These are phyloP conservation scores for Grantiella picta DNA, from an alignment of 2,113 vertebrate species.

Conservation along the genomic window DNA sequence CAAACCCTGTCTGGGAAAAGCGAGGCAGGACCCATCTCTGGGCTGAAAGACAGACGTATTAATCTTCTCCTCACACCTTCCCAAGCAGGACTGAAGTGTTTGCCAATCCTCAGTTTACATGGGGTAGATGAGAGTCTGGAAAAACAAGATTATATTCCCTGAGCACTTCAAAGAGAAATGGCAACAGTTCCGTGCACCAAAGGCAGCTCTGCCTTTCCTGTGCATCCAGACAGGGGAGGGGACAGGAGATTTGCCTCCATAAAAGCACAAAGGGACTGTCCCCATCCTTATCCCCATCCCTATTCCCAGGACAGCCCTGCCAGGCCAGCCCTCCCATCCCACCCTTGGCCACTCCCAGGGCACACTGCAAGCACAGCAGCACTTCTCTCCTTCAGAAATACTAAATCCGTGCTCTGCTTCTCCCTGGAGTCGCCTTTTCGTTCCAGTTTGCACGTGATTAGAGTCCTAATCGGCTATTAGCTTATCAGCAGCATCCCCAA, in stretches of 20 bases:
- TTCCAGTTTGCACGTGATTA: background rate
- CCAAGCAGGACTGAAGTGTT: background rate
- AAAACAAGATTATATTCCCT: conserved; percentile 29
- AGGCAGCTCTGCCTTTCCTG: background rate
- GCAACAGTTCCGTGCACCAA: background rate
- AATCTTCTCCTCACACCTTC: background rate
- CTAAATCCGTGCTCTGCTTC: background rate
- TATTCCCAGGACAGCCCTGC: fast-evolving
- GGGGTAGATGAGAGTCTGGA: conserved; percentile 7
- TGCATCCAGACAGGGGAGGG: background rate
- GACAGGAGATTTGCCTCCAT: fast-evolving
- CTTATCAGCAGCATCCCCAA: background rate
- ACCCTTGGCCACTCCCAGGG: background rate
- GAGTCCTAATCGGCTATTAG: background rate
- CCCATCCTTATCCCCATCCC: background rate
- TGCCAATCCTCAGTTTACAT: background rate
- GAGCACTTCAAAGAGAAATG: background rate
- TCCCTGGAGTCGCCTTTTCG: background rate
- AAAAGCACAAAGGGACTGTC: background rate
- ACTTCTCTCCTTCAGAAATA: background rate
- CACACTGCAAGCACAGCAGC: background rate
- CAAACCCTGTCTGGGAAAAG: background rate
- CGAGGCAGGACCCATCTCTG: background rate
- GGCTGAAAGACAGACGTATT: background rate
- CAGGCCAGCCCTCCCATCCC: background rate